Conservation (phyloP, 2,888 invertebrate genomes). For the Diadegma fenestrale region DNA sequence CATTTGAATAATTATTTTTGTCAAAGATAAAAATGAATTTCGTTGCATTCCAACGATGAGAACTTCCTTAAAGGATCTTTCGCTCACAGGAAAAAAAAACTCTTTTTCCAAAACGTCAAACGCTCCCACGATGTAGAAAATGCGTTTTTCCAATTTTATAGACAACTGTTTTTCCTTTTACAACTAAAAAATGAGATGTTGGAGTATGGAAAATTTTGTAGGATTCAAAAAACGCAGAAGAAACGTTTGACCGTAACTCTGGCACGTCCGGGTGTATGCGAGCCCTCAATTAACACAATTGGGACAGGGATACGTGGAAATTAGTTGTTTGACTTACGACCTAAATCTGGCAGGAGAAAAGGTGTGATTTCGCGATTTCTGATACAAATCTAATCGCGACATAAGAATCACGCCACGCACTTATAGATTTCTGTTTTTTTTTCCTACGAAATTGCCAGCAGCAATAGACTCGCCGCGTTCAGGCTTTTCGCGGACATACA, state of each 20-base stretch:
- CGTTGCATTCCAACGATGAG: too few relatives aligned
- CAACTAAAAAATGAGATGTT: not conserved
- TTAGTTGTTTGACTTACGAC: not conserved
- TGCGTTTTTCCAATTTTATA: not conserved
- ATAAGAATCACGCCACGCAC: not conserved
- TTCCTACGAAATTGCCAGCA: not conserved
- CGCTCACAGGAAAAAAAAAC: not conserved
- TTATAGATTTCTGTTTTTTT: not conserved
- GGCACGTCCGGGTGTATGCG: not conserved
- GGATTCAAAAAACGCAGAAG: not conserved
- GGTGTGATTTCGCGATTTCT: conserved; percentile 9
- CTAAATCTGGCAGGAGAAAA: not conserved
- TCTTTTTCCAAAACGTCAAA: not conserved
- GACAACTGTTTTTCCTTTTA: not conserved
- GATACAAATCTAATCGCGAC: not conserved
- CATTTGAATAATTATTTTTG: too few relatives aligned
- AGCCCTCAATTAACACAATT: not conserved
- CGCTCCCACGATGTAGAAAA: not conserved
- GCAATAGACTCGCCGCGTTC: too few relatives aligned
- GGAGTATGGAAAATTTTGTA: not conserved
- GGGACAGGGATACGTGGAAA: not conserved
- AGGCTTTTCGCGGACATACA: not conserved
- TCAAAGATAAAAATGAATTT: too few relatives aligned
- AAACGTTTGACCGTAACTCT: not conserved
- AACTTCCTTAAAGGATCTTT: too few relatives aligned